Conservation (phyloP, 2,113 vertebrate species). For the Scomber scombrus region DNA sequence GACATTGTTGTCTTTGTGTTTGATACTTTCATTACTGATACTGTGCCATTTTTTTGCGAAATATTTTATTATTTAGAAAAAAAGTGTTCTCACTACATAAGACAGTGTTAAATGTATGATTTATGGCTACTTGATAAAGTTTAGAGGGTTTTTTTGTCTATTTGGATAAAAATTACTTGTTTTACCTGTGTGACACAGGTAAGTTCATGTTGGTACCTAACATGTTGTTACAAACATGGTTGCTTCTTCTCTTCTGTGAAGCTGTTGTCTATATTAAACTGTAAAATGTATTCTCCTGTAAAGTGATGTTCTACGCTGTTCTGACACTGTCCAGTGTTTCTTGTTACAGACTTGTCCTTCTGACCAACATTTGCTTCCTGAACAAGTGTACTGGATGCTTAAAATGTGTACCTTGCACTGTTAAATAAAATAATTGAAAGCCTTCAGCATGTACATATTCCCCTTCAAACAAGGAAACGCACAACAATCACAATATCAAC, state of each 20-base stretch:
- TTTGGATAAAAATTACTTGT: slow-evolving; percentile 32
- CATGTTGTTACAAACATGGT: slow-evolving; percentile 86
- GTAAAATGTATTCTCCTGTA: slow-evolving; percentile 70
- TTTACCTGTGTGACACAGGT: slow-evolving; percentile 69
- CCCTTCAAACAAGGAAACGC: neutral
- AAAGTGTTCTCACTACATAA: slow-evolving; percentile 31
- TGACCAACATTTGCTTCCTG: slow-evolving; percentile 74
- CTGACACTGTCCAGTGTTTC: slow-evolving; percentile 69
- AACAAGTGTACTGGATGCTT: slow-evolving; percentile 73
- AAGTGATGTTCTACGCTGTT: slow-evolving; percentile 77
- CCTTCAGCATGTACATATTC: neutral
- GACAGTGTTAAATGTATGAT: slow-evolving; percentile 39
- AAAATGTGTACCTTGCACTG: slow-evolving; percentile 76
- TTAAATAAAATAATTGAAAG: slow-evolving; percentile 77
- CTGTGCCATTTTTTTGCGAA: slow-evolving; percentile 68
- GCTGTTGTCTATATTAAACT: slow-evolving; percentile 76
- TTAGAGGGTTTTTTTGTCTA: slow-evolving; percentile 11
- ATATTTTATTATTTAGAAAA: slow-evolving; percentile 37
- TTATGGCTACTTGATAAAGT: slow-evolving; percentile 43
- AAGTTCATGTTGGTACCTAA: slow-evolving; percentile 74
- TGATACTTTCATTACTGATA: slow-evolving; percentile 31
- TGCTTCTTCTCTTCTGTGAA: slow-evolving; percentile 86
- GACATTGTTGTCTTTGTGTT: slow-evolving; percentile 26
- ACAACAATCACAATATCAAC: neutral
- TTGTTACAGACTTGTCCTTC: slow-evolving; percentile 59